phyloP scores from a whole-genome alignment of 2,113 vertebrate genomes.

The Sorex araneus region DNA sequence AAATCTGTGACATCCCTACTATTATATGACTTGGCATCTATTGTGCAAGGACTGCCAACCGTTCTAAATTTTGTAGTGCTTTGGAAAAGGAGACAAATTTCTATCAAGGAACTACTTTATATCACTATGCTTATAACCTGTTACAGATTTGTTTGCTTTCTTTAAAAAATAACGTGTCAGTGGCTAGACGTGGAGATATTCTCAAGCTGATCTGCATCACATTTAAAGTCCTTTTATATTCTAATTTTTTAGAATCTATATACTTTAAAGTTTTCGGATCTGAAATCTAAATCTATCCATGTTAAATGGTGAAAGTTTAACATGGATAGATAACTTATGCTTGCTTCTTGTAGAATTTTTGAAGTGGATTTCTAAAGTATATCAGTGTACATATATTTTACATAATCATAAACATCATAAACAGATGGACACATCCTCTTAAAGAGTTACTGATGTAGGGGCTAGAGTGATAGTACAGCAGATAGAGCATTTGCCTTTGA shows the following conservation, averaged over 20 bases:
- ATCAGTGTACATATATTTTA: not conserved
- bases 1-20: not conserved
- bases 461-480: too few relatives aligned
- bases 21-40: constrained; percentile 25
- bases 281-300: too few relatives aligned
- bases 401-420: not conserved
- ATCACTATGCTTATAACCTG: not conserved
- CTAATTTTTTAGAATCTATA: too few relatives aligned
- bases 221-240: not conserved
- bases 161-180: constrained; percentile 1
- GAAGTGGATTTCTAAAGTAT: not conserved
- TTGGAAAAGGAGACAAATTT: constrained; percentile 35
- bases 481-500: too few relatives aligned
- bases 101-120: constrained; percentile 23
- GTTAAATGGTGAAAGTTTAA: not conserved
- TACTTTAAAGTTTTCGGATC: too few relatives aligned
- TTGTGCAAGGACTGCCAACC: not conserved
- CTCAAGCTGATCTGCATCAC: not conserved
- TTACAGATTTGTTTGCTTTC: constrained; percentile 27
- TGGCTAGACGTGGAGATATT: not conserved
- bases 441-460: not conserved
- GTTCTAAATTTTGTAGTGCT: constrained; percentile 52
- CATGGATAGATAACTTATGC: not conserved
- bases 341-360: not conserved
- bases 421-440: not conserved